Evolutionary conservation across 1,140 invertebrate genomes (phyloP).

Genomic region (Rhopalosiphum maidis): DNA sequence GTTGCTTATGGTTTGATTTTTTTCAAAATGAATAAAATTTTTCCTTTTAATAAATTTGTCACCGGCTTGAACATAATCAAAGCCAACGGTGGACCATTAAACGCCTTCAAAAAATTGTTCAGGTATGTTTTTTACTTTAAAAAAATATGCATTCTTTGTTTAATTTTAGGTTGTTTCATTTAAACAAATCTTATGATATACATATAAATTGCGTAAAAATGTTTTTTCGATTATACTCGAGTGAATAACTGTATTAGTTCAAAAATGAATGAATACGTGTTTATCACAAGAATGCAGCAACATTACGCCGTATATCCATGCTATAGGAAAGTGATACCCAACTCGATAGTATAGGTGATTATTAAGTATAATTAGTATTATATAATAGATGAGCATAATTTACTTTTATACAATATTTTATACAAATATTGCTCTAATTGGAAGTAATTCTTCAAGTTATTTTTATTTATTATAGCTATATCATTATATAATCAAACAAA

Average conservation of each 20-base stretch:
- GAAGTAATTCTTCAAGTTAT: not conserved
- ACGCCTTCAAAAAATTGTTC: slow-evolving; percentile 74
- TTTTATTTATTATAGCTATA: not conserved
- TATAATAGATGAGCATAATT: not conserved
- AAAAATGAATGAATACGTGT: not conserved
- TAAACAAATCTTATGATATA: not conserved
- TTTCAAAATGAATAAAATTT: slow-evolving; percentile 53
- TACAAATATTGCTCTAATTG: not conserved
- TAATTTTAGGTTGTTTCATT: slow-evolving; percentile 31
- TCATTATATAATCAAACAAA: not conserved
- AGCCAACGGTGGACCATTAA: slow-evolving; percentile 79
- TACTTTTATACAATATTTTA: not conserved
- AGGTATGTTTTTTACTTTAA: slow-evolving; percentile 68
- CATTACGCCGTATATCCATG: not conserved
- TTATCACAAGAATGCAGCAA: not conserved
- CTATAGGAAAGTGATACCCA: not conserved
- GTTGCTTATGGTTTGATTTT: not conserved
- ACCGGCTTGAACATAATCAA: slow-evolving; percentile 74
- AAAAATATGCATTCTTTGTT: not conserved
- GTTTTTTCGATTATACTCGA: not conserved
- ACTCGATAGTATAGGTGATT: not conserved
- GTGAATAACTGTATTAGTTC: not conserved
- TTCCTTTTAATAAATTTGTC: slow-evolving; percentile 72
- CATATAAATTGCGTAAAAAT: not conserved
- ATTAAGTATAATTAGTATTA: not conserved